A percentile compares a stretch with the other conserved stretches of the same genome.
phyloP scores from a whole-genome alignment of 2,113 vertebrate species.

The Polyodon spathula region DNA sequence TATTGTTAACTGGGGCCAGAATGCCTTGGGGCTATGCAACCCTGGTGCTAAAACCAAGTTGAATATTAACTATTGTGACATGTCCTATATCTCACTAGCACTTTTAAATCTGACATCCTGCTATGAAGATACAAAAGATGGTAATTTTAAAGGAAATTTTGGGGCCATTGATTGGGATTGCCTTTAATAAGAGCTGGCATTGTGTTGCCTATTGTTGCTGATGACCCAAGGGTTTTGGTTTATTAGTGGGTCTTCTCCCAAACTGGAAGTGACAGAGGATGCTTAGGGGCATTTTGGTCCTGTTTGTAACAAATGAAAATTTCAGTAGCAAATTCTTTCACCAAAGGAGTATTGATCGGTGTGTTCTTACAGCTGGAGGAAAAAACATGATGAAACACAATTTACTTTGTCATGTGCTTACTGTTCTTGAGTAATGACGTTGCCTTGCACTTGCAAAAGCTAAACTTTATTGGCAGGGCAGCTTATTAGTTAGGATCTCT shows the following conservation, averaged over 20 bases:
- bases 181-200: slow-evolving; percentile 78
- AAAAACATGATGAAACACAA: slow-evolving; percentile 25
- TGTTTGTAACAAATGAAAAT: slow-evolving; percentile 68
- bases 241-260: slow-evolving; percentile 70
- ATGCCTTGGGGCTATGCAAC: slow-evolving; percentile 41
- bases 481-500: slow-evolving; percentile 38
- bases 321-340: slow-evolving; percentile 48
- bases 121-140: slow-evolving; percentile 65
- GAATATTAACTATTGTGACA: slow-evolving; percentile 76
- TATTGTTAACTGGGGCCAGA: slow-evolving; percentile 45
- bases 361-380: slow-evolving; percentile 45
- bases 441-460: slow-evolving; percentile 41
- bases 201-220: slow-evolving; percentile 66
- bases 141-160: slow-evolving; percentile 85
- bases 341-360: slow-evolving; percentile 58
- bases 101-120: slow-evolving; percentile 76
- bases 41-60: slow-evolving; percentile 55
- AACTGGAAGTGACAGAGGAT: slow-evolving; percentile 68
- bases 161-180: slow-evolving; percentile 71
- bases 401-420: slow-evolving; percentile 50
- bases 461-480: slow-evolving; percentile 62
- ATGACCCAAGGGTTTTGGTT: slow-evolving; percentile 71
- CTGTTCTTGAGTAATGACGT: slow-evolving; percentile 46
- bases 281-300: slow-evolving; percentile 59
- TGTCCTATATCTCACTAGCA: slow-evolving; percentile 63